Percentiles rank a stretch among this genome's conserved stretches.
Evolutionary conservation across 2,797 vertebrate species (phyloP).

Genomic region (Buphagus erythrorhynchus): DNA sequence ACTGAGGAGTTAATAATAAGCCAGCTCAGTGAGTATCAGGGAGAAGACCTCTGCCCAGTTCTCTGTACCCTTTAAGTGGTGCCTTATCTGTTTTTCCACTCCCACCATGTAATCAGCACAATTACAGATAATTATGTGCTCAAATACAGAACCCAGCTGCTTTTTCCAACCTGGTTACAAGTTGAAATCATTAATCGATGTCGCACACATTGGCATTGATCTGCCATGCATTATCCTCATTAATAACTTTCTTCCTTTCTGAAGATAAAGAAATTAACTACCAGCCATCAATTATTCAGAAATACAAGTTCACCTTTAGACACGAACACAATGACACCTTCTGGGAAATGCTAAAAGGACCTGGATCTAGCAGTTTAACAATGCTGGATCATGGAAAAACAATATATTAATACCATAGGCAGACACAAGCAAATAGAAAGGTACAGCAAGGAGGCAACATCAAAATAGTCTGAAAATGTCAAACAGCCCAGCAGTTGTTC

Average conservation of each 20-base stretch:
- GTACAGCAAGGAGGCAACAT: neutral
- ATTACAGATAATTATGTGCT: constrained; percentile 21
- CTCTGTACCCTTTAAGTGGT: neutral
- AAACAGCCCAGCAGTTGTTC: neutral
- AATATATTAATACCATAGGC: neutral
- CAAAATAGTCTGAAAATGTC: neutral
- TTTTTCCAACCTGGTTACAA: constrained; percentile 66
- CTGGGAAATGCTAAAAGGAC: neutral
- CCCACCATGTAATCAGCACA: neutral
- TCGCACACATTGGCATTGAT: constrained; percentile 72
- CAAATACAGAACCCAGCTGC: constrained; percentile 69
- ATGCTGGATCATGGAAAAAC: neutral
- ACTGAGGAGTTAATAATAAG: neutral
- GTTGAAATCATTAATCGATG: constrained; percentile 74
- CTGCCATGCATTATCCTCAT: constrained; percentile 59
- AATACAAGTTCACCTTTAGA: constrained; percentile 75
- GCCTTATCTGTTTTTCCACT: neutral
- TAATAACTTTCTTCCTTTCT: constrained; percentile 74
- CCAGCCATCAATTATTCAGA: constrained; percentile 71
- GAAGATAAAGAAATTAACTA: constrained; percentile 65
- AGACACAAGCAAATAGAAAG: constrained; percentile 36
- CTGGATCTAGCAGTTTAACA: neutral
- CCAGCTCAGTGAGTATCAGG: neutral
- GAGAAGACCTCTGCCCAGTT: neutral
- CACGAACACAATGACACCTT: constrained; percentile 24